Conservation (phyloP, 2,797 vertebrate genomes). For the Alca torda region DNA sequence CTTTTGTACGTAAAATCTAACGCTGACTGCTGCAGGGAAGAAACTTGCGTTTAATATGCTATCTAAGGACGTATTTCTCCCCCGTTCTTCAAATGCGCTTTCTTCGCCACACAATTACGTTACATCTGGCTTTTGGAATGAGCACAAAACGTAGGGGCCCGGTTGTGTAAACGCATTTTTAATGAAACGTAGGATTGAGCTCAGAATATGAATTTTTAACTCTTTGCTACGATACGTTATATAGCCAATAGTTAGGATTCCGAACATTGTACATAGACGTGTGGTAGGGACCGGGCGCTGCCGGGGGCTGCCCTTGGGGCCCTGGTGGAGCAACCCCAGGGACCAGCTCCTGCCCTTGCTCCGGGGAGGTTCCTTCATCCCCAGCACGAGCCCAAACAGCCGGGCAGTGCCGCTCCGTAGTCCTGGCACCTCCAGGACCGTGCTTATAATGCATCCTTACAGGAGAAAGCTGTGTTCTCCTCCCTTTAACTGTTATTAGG, state of each 20-base stretch:
- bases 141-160: neutral
- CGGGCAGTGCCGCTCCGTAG: fast-evolving
- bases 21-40: constrained; percentile 8
- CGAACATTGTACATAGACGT: neutral
- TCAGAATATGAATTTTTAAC: neutral
- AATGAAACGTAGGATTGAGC: neutral
- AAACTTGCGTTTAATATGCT: neutral
- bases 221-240: neutral
- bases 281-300: neutral
- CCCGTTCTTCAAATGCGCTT: neutral
- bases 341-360: neutral
- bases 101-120: neutral
- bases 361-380: neutral
- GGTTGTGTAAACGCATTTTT: neutral
- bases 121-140: constrained; percentile 16
- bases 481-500: fast-evolving
- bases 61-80: neutral
- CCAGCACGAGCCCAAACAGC: fast-evolving
- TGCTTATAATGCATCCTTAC: fast-evolving
- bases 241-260: neutral
- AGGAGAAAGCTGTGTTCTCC: fast-evolving
- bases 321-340: neutral
- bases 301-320: neutral
- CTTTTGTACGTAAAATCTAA: neutral
- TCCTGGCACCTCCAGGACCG: neutral